Evolutionary conservation across 35 echinoderm and acorn worm genomes (phyloP), one percentile per base, ranked within the genome.

Genomic region (Apostichopus californicus): DNA sequence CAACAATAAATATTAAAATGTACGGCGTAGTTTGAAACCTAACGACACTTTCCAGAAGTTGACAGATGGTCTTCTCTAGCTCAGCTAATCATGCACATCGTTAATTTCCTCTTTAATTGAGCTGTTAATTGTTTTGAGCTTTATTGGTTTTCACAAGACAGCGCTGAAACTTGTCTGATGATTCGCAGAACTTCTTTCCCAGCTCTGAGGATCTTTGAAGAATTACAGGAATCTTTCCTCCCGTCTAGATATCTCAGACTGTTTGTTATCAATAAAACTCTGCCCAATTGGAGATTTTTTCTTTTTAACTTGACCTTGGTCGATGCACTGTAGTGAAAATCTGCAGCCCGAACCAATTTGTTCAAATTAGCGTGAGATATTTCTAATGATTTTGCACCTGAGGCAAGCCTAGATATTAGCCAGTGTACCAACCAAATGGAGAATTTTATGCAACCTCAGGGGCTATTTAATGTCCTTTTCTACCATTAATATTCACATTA

Each of bases 91-190:
- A 75, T 75, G 71, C 71, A 24, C 14, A 20, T 6, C 17, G 0
- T 75, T n/a, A 24, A 75, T 75, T 75, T 75, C 71, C 71, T 75
- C 21, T 75, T 75, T 75, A 75, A 75, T 75, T 75, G 71, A 75
- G 71, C 71, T 75, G 71, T 75, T 75, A 75, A 75, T 75, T 75
- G 71, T 75, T 75, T 46, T 75, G 15, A 75, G 71, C 21, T 75
- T 22, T 75, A 75, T 75, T 22, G 20, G 71, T 1, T 18, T 20
- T n/a, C 2, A 75, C 12, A 8, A 61, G 7, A 61, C 12, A 61
- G 3, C 34, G 2, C 34, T 46, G 34, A 2, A 46, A 46, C 34
- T 46, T 46, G 34, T 46, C 34, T 46, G 34, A 46, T 46, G 34
- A 46, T 46, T 2, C 34, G 34, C 34, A 46, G 34, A 46, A 46